Base-by-base conservation (phyloP, 2,888 invertebrate species). In the Reticulitermes lucifugus region DNA sequence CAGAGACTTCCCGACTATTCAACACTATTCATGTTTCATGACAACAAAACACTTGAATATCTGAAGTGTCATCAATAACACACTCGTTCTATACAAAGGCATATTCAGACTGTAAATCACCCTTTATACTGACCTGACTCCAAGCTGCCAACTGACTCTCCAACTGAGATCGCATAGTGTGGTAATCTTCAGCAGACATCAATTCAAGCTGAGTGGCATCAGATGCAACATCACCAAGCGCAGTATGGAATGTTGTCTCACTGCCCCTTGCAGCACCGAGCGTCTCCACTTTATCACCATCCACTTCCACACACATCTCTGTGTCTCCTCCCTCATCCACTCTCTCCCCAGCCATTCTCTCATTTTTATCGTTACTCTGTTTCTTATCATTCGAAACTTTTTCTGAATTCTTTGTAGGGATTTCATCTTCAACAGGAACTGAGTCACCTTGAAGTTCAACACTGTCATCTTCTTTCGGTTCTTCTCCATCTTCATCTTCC, bases 221-320 rank as follows among this genome's bases (percentile, higher is more conserved):
- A 29, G 41, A 22, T 7, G 5, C 10, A 10, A 77, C 22, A 21
- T 46, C 46, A n/a, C 12, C 65, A 18, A 65, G 14, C 1, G 22
- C 12, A 0, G 97, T 97, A 90, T 97, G 96, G 88, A 96, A 96
- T 0, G 94, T 94, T 0, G 96, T 95, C 35, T 96, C 90, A 43
- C 22, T 43, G 70, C 95, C 95, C 87, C 98, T 92, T 0, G 93
- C 91, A 22, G 95, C 96, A 0, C 91, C 93, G 84, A 91, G 89
- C 0, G 98, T 98, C 83, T 92, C 89, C 0, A 96, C 92, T 0
- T 91, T 90, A 46, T 97, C 96, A 0, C 98, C 98, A 87, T 97
- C 97, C 1, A 96, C 87, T 73, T 89, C 89, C 87, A 85, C 91
- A 88, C 89, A 88, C 35, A 88, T 91, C 92, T 89, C 91, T 92